Evolutionary conservation across 1,140 invertebrate genomes (phyloP).

Genomic region (Bombus terrestris): DNA sequence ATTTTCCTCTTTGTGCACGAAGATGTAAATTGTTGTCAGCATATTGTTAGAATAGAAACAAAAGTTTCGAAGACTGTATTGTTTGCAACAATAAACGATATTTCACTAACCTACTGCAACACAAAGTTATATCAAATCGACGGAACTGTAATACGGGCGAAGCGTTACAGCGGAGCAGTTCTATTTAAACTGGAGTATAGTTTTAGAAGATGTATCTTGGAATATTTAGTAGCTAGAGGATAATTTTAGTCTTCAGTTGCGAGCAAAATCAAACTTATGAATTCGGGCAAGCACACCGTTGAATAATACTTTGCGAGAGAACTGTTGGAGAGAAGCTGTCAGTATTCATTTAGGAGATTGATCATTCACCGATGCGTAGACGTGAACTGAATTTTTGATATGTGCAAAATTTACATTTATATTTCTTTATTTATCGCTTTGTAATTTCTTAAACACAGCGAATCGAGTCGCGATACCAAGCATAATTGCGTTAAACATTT

Average conservation of each 20-base stretch:
- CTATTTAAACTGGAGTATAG: background rate
- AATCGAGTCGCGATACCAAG: background rate
- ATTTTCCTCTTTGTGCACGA: background rate
- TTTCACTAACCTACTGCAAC: background rate
- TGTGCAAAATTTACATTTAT: background rate
- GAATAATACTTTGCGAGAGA: background rate
- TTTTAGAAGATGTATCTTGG: background rate
- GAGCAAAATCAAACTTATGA: background rate
- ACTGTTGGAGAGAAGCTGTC: background rate
- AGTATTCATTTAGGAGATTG: no score
- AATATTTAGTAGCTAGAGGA: constrained; percentile 5
- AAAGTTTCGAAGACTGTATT: background rate
- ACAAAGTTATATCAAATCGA: background rate
- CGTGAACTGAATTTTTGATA: background rate
- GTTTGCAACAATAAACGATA: background rate
- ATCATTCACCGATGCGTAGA: no score
- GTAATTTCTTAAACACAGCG: background rate
- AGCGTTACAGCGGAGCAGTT: background rate
- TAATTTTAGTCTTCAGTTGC: background rate
- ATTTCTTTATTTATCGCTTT: no score
- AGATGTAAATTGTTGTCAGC: background rate
- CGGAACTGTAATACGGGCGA: background rate
- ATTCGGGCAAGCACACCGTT: background rate
- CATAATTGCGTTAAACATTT: constrained; percentile 21
- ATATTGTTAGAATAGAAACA: background rate